phyloP scores from a whole-genome alignment of 2,797 vertebrate species.

The Picus viridis region DNA sequence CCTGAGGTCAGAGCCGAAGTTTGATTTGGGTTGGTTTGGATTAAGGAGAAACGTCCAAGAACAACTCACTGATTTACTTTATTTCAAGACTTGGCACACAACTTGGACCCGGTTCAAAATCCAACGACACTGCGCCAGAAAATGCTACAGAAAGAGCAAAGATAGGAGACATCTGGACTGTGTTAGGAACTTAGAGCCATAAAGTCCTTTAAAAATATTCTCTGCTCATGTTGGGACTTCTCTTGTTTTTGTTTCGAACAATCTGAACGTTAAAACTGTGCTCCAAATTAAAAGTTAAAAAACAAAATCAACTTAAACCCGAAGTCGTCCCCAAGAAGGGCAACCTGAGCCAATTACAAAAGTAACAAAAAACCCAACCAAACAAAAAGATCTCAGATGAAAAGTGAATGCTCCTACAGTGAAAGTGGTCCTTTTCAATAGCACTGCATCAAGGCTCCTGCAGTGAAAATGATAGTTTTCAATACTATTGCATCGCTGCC shows the following conservation, averaged over 20 bases:
- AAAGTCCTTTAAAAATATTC: slow-evolving; percentile 76
- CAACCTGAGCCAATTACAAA: background rate
- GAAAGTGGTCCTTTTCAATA: background rate
- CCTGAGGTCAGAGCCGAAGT: slow-evolving; percentile 78
- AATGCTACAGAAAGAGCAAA: slow-evolving; percentile 73
- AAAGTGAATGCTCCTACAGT: background rate
- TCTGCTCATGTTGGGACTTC: slow-evolving; percentile 61
- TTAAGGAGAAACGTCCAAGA: slow-evolving; percentile 80
- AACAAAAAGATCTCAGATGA: background rate
- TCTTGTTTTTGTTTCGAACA: slow-evolving; percentile 68
- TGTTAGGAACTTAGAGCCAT: slow-evolving; percentile 76
- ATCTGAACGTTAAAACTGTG: slow-evolving; percentile 37
- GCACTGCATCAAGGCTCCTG: background rate
- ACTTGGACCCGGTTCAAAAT: slow-evolving; percentile 73
- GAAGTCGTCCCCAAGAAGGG: background rate
- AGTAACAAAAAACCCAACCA: slow-evolving; percentile 1
- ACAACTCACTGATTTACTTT: slow-evolving; percentile 82
- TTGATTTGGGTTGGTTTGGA: slow-evolving; percentile 77
- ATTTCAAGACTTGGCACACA: slow-evolving; percentile 82
- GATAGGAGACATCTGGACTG: slow-evolving; percentile 81
- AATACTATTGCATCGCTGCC: background rate
- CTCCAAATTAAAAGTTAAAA: slow-evolving; percentile 44
- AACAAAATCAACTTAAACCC: background rate
- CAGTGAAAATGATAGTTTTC: background rate
- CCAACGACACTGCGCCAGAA: slow-evolving; percentile 70